phyloP scores from a whole-genome alignment of 1,140 invertebrate genomes.

The Drosophila cardini region DNA sequence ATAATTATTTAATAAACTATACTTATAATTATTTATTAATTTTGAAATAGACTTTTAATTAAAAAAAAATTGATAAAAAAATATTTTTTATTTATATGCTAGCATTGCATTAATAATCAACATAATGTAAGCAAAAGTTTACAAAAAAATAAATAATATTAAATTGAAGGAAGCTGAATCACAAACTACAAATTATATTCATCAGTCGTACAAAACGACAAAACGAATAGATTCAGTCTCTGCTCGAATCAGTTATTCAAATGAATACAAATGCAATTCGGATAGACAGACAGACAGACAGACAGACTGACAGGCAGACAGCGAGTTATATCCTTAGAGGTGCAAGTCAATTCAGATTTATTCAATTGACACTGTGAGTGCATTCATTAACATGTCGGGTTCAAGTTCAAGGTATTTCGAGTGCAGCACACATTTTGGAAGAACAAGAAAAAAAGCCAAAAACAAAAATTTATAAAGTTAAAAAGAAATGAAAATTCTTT shows the following conservation, averaged over 20 bases:
- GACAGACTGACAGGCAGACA: not conserved
- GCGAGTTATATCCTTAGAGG: not conserved
- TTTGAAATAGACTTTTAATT: no score
- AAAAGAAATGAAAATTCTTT: constrained; percentile 32
- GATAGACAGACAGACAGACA: not conserved
- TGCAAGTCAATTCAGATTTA: constrained; percentile 21
- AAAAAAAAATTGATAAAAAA: no score
- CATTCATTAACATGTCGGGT: constrained; percentile 37
- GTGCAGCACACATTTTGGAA: constrained; percentile 5
- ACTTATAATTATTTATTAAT: no score
- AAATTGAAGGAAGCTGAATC: no score
- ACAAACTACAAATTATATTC: no score
- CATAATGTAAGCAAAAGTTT: no score
- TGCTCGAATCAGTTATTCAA: constrained; percentile 8
- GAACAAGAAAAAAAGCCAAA: not conserved
- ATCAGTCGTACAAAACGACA: not conserved
- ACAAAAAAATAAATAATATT: no score
- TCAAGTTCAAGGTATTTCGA: constrained; percentile 47
- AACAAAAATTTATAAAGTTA: not conserved
- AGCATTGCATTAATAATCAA: no score
- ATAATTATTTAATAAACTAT: no score
- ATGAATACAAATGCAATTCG: constrained; percentile 12
- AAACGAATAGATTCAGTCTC: not conserved
- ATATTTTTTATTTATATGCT: no score
- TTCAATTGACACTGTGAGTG: constrained; percentile 12